phyloP scores from a whole-genome alignment of 2,113 vertebrate genomes.

The Phrynosoma blainvillii region DNA sequence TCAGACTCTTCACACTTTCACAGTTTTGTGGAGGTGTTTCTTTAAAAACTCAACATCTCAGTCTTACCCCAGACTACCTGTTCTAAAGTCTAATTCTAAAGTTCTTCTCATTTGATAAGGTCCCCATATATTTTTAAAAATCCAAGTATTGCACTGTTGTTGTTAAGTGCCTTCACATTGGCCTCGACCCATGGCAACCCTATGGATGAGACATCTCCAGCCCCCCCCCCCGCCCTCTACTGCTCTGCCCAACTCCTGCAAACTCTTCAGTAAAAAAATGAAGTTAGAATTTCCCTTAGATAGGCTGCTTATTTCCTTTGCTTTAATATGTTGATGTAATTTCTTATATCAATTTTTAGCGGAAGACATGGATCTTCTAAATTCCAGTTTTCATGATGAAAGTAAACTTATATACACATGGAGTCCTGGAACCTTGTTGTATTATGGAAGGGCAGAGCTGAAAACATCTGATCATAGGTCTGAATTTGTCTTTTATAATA shows the following conservation, averaged over 20 bases:
- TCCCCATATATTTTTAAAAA: not conserved
- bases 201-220: no score
- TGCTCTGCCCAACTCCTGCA: no score
- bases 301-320: not conserved
- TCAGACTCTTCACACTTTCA: not conserved
- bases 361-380: conserved; percentile 93
- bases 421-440: conserved; percentile 90
- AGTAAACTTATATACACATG: conserved; percentile 83
- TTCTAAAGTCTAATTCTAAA: not conserved
- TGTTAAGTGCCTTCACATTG: no score
- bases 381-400: conserved; percentile 83
- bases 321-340: conserved; percentile 2
- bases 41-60: not conserved
- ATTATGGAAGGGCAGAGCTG: conserved; percentile 94
- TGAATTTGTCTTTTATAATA: conserved; percentile 34
- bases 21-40: not conserved
- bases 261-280: not conserved
- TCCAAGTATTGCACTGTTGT: no score
- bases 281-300: not conserved
- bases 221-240: no score
- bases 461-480: conserved; percentile 99
- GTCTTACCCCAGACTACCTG: not conserved
- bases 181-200: no score
- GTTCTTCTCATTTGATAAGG: not conserved
- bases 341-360: conserved; percentile 72